Percentiles rank a stretch among this genome's conserved stretches.
Evolutionary conservation across 1,140 invertebrate species (phyloP).

Genomic region (Trachymyrmex septentrionalis): DNA sequence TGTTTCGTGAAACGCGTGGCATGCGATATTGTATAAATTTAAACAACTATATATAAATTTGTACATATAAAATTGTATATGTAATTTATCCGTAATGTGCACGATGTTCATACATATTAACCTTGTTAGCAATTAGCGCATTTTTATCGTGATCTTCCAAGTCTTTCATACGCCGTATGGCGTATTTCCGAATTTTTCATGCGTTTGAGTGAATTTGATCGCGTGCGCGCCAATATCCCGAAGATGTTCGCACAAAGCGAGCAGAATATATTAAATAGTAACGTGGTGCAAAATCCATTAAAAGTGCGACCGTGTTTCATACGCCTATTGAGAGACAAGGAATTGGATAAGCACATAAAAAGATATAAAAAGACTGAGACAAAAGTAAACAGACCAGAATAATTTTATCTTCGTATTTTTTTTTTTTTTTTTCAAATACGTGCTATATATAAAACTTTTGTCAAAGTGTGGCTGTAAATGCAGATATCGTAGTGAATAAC

Average conservation of each 20-base stretch:
- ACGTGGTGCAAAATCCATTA: conserved; percentile 45
- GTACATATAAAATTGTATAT: neutral
- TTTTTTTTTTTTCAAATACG: neutral
- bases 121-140: conserved; percentile 11
- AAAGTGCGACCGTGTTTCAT: conserved; percentile 81
- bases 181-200: neutral
- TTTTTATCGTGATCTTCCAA: conserved; percentile 39
- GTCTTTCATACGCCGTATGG: neutral
- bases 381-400: conserved; percentile 69
- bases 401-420: conserved; percentile 9
- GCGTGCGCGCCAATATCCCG: neutral
- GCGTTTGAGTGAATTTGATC: neutral
- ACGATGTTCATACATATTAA: conserved; percentile 16
- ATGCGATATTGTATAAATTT: neutral
- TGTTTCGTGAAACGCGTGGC: neutral
- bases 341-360: conserved; percentile 82
- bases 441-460: neutral
- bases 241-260: conserved; percentile 63
- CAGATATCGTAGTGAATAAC: neutral
- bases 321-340: conserved; percentile 80
- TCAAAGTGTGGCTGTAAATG: neutral
- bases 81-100: neutral
- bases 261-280: conserved; percentile 25
- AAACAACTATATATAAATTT: neutral
- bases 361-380: conserved; percentile 82